phyloP scores from a whole-genome alignment of 1,140 invertebrate species.

The Andricus grossulariae region DNA sequence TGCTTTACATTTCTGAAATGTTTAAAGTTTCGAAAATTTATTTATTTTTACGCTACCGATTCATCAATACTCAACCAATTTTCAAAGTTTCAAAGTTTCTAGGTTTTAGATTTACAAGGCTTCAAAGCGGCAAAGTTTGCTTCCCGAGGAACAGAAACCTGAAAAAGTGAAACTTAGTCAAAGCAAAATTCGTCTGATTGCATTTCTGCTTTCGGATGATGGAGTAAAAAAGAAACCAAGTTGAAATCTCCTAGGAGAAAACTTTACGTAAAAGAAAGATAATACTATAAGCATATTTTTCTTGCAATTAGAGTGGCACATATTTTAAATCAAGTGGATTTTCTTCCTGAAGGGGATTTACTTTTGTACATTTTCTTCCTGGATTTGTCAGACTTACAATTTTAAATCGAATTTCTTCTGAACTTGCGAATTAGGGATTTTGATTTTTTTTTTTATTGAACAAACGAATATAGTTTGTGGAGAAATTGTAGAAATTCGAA shows the following conservation, averaged over 20 bases:
- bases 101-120: neutral
- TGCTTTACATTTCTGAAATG: no score
- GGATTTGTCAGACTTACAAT: no score
- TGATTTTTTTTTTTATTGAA: no score
- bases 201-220: conserved; percentile 3
- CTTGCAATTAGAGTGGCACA: conserved; percentile 18
- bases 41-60: no score
- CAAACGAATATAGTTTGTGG: no score
- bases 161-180: conserved; percentile 13
- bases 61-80: neutral
- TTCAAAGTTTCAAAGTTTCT: neutral
- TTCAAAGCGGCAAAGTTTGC: neutral
- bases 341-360: neutral
- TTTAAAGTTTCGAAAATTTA: no score
- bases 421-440: no score
- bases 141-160: neutral
- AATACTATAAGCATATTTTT: conserved; percentile 3
- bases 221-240: neutral
- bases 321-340: conserved; percentile 6
- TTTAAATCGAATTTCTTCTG: no score
- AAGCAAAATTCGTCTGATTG: conserved; percentile 8
- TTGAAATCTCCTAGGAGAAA: conserved; percentile 8
- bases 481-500: no score
- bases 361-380: no score
- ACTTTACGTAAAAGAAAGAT: conserved; percentile 4